These are phyloP conservation scores for Siniperca chuatsi DNA, from an alignment of 2,113 vertebrate genomes.

Conservation along the genomic window DNA sequence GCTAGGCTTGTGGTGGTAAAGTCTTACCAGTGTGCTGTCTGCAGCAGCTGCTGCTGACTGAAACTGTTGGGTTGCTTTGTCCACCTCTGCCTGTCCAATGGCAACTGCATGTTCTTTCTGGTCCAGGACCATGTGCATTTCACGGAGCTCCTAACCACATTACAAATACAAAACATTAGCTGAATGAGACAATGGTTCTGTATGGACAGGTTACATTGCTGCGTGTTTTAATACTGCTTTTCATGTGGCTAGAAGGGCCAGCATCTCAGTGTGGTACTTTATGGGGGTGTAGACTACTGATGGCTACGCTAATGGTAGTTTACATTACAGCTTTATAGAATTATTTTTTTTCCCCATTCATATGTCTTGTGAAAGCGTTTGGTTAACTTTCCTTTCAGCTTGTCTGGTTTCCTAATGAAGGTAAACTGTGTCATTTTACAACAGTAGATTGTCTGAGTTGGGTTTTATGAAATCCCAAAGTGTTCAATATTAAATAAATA, in stretches of 20 bases:
- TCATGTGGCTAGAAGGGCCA: neutral
- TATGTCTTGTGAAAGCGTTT: no score
- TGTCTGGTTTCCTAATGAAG: neutral
- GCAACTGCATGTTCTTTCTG: neutral
- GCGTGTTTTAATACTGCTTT: neutral
- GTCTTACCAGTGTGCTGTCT: slow-evolving; percentile 3
- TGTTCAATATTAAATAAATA: neutral
- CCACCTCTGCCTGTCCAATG: neutral
- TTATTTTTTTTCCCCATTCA: no score
- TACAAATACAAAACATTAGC: neutral
- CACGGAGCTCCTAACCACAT: slow-evolving; percentile 11
- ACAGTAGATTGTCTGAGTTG: neutral
- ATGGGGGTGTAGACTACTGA: no score
- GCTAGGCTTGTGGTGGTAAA: neutral
- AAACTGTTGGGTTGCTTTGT: neutral
- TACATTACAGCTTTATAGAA: no score
- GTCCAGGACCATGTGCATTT: neutral
- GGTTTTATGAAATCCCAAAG: neutral
- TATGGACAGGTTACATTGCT: neutral
- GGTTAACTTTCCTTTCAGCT: neutral
- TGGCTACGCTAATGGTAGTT: no score
- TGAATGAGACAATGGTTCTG: neutral
- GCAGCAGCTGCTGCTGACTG: neutral
- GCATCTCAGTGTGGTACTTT: neutral
- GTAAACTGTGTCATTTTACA: neutral